Evolutionary conservation across 2,113 vertebrate species (phyloP), one percentile per base, ranked within the genome.

Genomic region (Theristicus caerulescens): DNA sequence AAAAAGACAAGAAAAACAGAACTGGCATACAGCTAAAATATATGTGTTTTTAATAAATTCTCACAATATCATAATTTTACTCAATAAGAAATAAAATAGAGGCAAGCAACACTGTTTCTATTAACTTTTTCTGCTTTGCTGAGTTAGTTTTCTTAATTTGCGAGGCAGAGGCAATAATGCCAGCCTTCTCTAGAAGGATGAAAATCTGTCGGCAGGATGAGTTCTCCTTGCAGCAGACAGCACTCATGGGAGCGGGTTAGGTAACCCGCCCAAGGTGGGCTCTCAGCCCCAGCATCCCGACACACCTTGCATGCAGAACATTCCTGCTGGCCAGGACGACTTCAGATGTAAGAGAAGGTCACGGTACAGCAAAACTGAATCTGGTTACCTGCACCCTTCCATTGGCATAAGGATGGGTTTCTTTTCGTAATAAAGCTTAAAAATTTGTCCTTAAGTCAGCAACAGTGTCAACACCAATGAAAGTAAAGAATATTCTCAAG

Each of bases 181-280:
- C 51, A 90, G 26, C 22, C 36, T 80, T 38, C 51, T 55, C 22
- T 67, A 34, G 59, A 87, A 44, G 69, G 58, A n/a, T 4, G 32
- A 34, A 80, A 7, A 46, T 51, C 27, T 88, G 11, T 88, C 46
- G 47, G 58, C 24, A 64, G 49, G 21, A 16, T 27, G 40, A 51
- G 25, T 70, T 72, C 34, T 54, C 40, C 22, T 64, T 85, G 52
- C 22, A 55, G 46, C 57, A 31, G 32, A 36, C 73, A 58, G 36
- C n/a, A 70, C 22, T 82, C 0, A 0, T 2, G 6, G 82, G 40
- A 73, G 32, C 16, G 1, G 18, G 25, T 38, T 32, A 16, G 31
- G 31, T 62, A 65, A 49, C 7, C 31, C 42, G 44, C 73, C 51
- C 5, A 3, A 38, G 44, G 38, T 17, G 17, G 32, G 64, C 51